A percentile compares a stretch with the other conserved stretches of the same genome.
Conservation (phyloP, 2,797 vertebrate genomes). For the Diplodus puntazzo region DNA sequence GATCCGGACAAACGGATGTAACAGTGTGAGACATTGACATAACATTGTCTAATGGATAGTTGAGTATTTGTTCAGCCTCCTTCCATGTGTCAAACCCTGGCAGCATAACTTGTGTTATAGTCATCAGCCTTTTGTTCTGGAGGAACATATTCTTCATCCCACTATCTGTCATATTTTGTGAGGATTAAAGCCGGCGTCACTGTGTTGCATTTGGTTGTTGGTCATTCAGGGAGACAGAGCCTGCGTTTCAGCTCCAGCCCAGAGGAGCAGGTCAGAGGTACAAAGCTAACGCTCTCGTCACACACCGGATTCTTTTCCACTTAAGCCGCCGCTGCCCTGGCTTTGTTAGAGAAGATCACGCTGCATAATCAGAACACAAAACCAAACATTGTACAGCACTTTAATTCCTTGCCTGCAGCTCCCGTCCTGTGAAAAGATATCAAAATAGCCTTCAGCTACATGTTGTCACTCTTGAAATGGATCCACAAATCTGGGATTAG, state of each 20-base stretch:
- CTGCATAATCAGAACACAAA: conserved; percentile 62
- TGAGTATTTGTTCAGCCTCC: too few relatives aligned
- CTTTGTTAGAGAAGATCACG: conserved; percentile 54
- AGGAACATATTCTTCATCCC: neutral
- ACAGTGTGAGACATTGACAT: too few relatives aligned
- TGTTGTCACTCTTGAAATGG: conserved; percentile 67
- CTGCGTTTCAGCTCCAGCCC: neutral
- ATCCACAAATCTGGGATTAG: conserved; percentile 74
- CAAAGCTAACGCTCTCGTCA: conserved; percentile 15
- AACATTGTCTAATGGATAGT: too few relatives aligned
- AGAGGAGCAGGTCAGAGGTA: conserved; percentile 18
- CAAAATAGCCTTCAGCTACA: conserved; percentile 57
- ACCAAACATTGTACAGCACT: conserved; percentile 52
- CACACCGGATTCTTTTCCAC: conserved; percentile 24
- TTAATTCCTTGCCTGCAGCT: conserved; percentile 61
- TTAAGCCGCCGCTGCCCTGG: conserved; percentile 36
- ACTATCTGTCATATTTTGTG: neutral
- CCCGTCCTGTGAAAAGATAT: conserved; percentile 51
- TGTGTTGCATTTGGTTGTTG: neutral
- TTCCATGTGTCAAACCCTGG: too few relatives aligned
- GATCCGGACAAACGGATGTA: too few relatives aligned
- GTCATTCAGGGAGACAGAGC: neutral
- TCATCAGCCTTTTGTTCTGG: neutral
- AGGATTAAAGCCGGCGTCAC: neutral
- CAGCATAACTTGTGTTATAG: neutral